Evolutionary conservation across 1,140 invertebrate genomes (phyloP), one percentile per base, ranked within the genome.

Genomic region (Centruroides sculpturatus): DNA sequence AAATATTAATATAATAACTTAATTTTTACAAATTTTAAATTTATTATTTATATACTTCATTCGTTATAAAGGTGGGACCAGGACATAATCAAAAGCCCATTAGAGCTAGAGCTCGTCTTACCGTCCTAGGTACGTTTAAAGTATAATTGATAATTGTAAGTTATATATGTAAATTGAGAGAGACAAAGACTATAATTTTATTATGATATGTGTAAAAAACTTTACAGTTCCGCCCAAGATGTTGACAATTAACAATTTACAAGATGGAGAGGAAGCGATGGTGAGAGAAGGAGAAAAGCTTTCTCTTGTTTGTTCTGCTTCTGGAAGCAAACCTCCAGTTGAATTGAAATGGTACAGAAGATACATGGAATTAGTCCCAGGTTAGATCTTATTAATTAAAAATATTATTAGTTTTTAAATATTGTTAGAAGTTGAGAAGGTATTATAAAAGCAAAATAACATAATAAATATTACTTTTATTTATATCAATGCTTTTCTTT

Each of bases 121-220:
- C 81, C 68, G 89, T 93, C 64, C 83, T 92, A 76, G 86, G 89
- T 93, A 77, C 90, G n/a, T n/a, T n/a, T n/a, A n/a, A n/a, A n/a
- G n/a, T n/a, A n/a, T n/a, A n/a, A n/a, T n/a, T n/a, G n/a, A n/a
- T n/a, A n/a, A n/a, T n/a, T n/a, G n/a, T n/a, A n/a, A n/a, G n/a
- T 88, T 62, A 35, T 5, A 56, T 63, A n/a, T n/a, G n/a, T n/a
- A n/a, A n/a, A n/a, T n/a, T n/a, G n/a, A n/a, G n/a, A n/a, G n/a
- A n/a, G n/a, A n/a, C n/a, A n/a, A n/a, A n/a, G n/a, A n/a, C n/a
- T n/a, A n/a, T n/a, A n/a, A n/a, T n/a, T n/a, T n/a, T n/a, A n/a
- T n/a, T n/a, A n/a, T n/a, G n/a, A n/a, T n/a, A n/a, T n/a, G n/a
- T n/a, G n/a, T n/a, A n/a, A n/a, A n/a, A n/a, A n/a, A n/a, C n/a